Evolutionary conservation across 2,888 invertebrate genomes (phyloP), one percentile per base, ranked within the genome.

Genomic region (Noctua janthe): DNA sequence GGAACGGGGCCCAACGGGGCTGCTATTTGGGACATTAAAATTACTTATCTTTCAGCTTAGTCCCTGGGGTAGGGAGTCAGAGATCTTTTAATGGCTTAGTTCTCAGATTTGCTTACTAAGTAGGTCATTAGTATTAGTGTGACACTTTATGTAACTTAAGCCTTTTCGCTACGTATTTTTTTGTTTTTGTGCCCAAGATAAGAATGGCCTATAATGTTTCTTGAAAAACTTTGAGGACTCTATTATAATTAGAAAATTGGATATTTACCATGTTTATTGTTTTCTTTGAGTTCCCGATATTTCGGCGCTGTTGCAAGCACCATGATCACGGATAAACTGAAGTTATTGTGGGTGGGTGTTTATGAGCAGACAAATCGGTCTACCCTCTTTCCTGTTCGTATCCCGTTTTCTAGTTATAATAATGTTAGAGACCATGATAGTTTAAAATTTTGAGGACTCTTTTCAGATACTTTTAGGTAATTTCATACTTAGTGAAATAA

Each of bases 1-100:
- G 8, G 71, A 80, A 90, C 74, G 71, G 89, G 71, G 6, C 88
- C 90, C 84, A 2, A 4, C 20, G 72, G 84, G 62, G 66, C 35
- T 3, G 35, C 87, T 76, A 79, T 90, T 72, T 49, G 23, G 49
- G 67, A 69, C 82, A 88, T 88, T 88, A 90, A 88, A 90, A 88
- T 90, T 90, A 90, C 90, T 90, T 88, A 88, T 87, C 84, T 90
- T 79, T 56, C 17, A 39, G 39, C 74, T 39, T 23, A 13, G 23
- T 74, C 80, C 59, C 73, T 23, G 2, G 56, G 35, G 67, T 4
- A 43, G 4, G 23, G 69, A 84, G 80, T 66, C 85, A 66, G 47
- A 64, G 49, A 70, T 85, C 74, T 87, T 87, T 49, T 87, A 79
- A 85, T 80, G 59, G 73, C 20, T 64, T n/a, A 17, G 29, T 62